Conservation (phyloP, 2,797 vertebrate genomes). For the Tinamus major region DNA sequence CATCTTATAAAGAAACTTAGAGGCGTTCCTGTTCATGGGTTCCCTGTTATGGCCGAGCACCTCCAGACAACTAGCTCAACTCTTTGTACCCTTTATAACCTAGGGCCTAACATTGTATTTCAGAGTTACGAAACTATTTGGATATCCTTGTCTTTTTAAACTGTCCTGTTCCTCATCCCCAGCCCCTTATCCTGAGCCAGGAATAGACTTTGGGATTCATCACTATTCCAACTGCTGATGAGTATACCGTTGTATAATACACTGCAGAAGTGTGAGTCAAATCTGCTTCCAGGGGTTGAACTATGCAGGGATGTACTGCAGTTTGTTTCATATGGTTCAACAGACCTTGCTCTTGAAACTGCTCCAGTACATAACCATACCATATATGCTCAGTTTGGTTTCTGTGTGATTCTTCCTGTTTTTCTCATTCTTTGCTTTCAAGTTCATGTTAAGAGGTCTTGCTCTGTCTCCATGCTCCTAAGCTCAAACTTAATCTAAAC, state of each 20-base stretch:
- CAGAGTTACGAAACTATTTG: neutral
- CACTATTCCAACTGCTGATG: fast-evolving
- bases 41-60: neutral
- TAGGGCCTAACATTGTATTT: neutral
- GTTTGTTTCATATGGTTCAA: neutral
- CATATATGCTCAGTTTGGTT: fast-evolving
- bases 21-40: neutral
- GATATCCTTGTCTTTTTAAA: neutral
- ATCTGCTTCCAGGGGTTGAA: neutral
- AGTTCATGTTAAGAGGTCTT: neutral
- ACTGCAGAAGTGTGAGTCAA: neutral
- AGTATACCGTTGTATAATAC: neutral
- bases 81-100: neutral
- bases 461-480: neutral
- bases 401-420: neutral
- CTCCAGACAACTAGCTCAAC: neutral
- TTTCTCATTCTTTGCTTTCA: neutral
- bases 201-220: neutral
- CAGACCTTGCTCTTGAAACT: neutral
- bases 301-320: neutral
- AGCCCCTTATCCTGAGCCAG: neutral
- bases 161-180: neutral
- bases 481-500: neutral
- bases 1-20: neutral
- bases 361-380: neutral